phyloP scores from a whole-genome alignment of 2,113 vertebrate species.

The Motacilla tschutschensis region DNA sequence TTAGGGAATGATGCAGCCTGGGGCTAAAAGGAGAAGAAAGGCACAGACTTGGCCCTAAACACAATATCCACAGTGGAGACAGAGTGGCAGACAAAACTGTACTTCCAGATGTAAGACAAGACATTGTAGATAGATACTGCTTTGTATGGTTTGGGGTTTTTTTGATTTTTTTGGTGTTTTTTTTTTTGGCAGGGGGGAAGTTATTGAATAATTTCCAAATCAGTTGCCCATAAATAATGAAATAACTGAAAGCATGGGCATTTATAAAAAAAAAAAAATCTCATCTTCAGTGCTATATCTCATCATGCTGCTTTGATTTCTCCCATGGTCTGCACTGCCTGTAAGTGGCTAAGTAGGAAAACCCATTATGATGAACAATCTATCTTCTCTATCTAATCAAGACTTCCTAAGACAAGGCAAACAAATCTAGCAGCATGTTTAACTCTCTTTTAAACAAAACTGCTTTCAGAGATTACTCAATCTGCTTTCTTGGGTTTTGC shows the following conservation, averaged over 20 bases:
- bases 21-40: not conserved
- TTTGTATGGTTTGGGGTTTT: not conserved
- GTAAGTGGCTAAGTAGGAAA: not conserved
- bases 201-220: not conserved
- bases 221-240: not conserved
- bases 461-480: not conserved
- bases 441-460: not conserved
- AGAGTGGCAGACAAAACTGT: not conserved
- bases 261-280: not conserved
- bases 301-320: not conserved
- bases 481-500: not conserved
- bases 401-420: not conserved
- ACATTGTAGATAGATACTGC: not conserved
- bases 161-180: not conserved
- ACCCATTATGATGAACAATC: not conserved
- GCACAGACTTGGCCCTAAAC: not conserved
- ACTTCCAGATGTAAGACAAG: not conserved
- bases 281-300: not conserved
- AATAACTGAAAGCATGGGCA: not conserved
- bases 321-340: not conserved
- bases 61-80: not conserved
- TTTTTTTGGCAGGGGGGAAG: accelerated
- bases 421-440: not conserved
- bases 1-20: not conserved
- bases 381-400: not conserved